Conservation (phyloP, 1,140 invertebrate species). For the Chlorops oryzae region DNA sequence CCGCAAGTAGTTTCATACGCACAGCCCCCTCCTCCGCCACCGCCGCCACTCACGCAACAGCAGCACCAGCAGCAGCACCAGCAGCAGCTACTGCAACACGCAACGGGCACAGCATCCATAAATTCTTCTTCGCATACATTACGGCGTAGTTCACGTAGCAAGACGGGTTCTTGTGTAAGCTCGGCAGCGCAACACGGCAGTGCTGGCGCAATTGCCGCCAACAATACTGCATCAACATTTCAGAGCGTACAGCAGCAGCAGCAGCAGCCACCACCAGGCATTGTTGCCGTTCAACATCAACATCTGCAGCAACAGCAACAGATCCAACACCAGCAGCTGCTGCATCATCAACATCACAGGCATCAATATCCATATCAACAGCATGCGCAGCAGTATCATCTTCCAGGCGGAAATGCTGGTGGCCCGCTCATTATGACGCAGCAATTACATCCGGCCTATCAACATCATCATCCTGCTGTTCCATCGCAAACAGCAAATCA, state of each 20-base stretch:
- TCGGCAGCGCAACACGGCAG: conserved; percentile 29
- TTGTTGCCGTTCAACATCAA: conserved; percentile 1
- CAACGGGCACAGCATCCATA: no score
- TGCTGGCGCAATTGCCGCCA: conserved; percentile 1
- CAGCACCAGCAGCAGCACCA: conserved; percentile 23
- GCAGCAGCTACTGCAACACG: conserved; percentile 29
- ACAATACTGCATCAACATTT: background rate
- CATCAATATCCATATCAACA: conserved; percentile 24
- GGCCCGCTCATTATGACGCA: conserved; percentile 31
- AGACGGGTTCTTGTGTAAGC: conserved; percentile 49
- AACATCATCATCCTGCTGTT: conserved; percentile 26
- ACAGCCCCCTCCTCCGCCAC: no score
- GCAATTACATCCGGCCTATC: conserved; percentile 21
- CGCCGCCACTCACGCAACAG: conserved; percentile 9
- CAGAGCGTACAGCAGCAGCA: conserved; percentile 3
- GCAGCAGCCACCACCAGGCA: background rate
- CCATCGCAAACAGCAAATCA: no score
- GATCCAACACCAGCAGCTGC: conserved; percentile 24
- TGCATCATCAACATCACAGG: conserved; percentile 5
- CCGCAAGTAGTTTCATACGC: no score
- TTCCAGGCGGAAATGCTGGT: background rate
- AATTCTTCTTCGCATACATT: conserved; percentile 38
- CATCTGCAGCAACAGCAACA: conserved; percentile 27
- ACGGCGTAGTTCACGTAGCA: conserved; percentile 45
- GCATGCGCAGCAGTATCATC: conserved; percentile 25